Evolutionary conservation across 2,113 vertebrate species (phyloP), one percentile per base, ranked within the genome.

Genomic region (Corythoichthys intestinalis): DNA sequence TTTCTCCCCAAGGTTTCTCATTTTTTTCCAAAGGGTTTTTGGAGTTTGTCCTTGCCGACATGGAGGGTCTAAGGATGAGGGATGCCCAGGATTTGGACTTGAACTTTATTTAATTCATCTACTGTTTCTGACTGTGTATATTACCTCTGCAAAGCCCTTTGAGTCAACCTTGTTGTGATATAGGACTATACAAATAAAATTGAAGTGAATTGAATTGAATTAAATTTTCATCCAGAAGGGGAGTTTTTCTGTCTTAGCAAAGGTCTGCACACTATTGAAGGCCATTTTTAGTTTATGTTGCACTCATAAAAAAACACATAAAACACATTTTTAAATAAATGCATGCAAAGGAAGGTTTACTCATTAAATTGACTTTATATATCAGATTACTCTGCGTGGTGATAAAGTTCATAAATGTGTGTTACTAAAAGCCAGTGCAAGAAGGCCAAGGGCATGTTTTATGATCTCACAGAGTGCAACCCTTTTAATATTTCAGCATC

Each of bases 401-500:
- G 1, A 58, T 74, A 34, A 59, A 58, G 73, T 59, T 37, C 49
- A 59, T 64, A 54, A 71, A 78, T 75, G 8, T 11, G 65, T 69
- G 73, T 68, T 15, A 11, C 46, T 72, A 63, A 35, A 75, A 47
- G 46, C 54, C 35, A 58, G 68, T 14, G 20, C 44, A 70, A 5
- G 41, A 54, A 17, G 64, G 44, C 39, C 35, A 76, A 47, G 28
- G 58, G 38, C 66, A 49, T 50, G 66, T 76, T 81, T 75, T 65
- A 73, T 73, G 46, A 67, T 70, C 69, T 61, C 82, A 39, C 6
- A 20, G 60, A 69, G 77, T n/a, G 66, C 39, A 75, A 67, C 0
- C 47, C 34, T 70, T 82, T 83, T 62, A 82, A 83, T 80, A 83
- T 81, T 82, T 80, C 58, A 83, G 41, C 54, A 69, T 84, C 62